Evolutionary conservation across 1,140 invertebrate species (phyloP), one percentile per base, ranked within the genome.

Genomic region (Dufourea novaeangliae): DNA sequence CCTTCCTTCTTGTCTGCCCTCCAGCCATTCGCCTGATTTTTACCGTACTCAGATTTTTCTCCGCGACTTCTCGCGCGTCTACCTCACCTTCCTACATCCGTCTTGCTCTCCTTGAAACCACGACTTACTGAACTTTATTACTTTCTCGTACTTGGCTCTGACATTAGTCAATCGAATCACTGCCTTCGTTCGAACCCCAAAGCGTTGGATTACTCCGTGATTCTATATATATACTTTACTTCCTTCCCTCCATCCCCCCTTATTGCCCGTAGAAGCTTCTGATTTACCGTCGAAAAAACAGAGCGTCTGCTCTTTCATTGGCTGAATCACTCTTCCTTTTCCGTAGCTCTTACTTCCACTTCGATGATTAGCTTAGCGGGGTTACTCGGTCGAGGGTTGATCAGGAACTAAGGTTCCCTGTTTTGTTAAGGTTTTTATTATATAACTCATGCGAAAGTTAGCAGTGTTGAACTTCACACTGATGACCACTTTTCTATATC

Each of bases 91-190:
- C 5, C 3, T 25, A 10, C 59, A 11, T 25, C 37, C 41, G 12
- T 73, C 34, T 32, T 44, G 14, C 22, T 52, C 41, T 2, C 27
- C 11, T 0, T 12, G 20, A 27, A 14, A 44, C n/a, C 37, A 17
- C 10, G n/a, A 17, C 20, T 34, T 14, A 37, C 39, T 25, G 14
- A 56, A 57, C 50, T 67, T 74, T 25, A 41, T 56, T 37, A 11
- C 32, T 41, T 17, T 25, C 22, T 54, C 34, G 34, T 56, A 61
- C 56, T 74, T 66, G 27, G 56, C 46, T 73, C 25, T 22, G 5
- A 14, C 50, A 41, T 67, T 25, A 41, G 37, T n/a, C 37, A 67
- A 67, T 74, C 72, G 50, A 67, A 67, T 74, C 57, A 56, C 7
- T 1, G 20, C 25, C 37, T 8, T 52, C 22, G 5, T 63, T 54